A percentile compares a stretch with the other conserved stretches of the same genome.
Conservation (phyloP, 2,797 vertebrate species). For the Rhinogobio ventralis region DNA sequence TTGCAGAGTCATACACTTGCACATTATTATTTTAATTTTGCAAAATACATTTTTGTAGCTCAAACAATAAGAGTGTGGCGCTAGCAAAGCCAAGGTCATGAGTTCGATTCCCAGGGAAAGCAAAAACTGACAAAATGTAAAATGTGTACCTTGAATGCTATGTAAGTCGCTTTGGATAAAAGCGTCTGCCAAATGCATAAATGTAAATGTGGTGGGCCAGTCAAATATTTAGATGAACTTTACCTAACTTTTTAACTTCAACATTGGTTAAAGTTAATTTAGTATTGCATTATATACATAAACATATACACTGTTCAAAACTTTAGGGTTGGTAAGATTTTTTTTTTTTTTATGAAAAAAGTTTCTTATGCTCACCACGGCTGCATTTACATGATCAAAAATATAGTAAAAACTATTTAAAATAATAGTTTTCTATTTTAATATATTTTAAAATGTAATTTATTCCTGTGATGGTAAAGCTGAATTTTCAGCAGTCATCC, state of each 20-base stretch:
- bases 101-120: too few species aligned
- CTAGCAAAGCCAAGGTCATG: too few species aligned
- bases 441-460: background rate
- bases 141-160: too few species aligned
- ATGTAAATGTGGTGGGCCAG: background rate
- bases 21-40: background rate
- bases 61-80: too few species aligned
- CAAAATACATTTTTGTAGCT: background rate
- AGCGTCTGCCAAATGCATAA: too few species aligned
- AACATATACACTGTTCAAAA: too few species aligned
- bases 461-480: background rate
- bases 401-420: background rate
- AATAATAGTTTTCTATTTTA: background rate
- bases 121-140: too few species aligned
- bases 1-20: background rate
- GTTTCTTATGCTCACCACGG: background rate
- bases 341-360: too few species aligned
- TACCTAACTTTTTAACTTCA: background rate
- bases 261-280: background rate
- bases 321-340: too few species aligned
- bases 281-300: background rate
- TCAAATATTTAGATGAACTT: background rate
- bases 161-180: too few species aligned
- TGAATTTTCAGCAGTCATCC: background rate
- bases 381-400: background rate